phyloP scores from a whole-genome alignment of 1,140 invertebrate genomes.

The Doryteuthis pealeii region DNA sequence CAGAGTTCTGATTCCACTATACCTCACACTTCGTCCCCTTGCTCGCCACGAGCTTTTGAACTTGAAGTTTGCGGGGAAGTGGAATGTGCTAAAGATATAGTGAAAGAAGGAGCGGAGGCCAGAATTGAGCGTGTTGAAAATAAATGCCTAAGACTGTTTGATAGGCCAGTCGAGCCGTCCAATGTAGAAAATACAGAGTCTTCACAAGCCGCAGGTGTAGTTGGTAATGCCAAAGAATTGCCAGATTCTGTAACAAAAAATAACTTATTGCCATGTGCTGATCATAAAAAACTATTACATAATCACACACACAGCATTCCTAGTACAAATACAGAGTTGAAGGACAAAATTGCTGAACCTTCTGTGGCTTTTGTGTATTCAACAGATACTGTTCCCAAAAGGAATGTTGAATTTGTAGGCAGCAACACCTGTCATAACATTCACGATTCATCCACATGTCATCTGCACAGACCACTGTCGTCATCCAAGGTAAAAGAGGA shows the following conservation, averaged over 20 bases:
- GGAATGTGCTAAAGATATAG: conserved; percentile 40
- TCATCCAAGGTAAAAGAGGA: neutral
- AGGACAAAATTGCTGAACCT: conserved; percentile 7
- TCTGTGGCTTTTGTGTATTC: neutral
- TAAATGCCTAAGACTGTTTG: conserved; percentile 25
- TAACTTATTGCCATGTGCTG: neutral
- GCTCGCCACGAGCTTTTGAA: conserved; percentile 26
- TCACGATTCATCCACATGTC: neutral
- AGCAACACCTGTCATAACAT: conserved; percentile 2
- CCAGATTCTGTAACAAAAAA: neutral
- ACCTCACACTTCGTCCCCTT: conserved; percentile 20
- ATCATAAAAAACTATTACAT: conserved; percentile 8
- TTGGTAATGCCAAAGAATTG: neutral
- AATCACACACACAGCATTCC: conserved; percentile 3
- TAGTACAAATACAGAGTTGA: neutral
- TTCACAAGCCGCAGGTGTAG: neutral
- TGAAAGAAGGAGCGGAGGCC: conserved; percentile 32
- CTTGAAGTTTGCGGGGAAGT: conserved; percentile 43
- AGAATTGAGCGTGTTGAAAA: conserved; percentile 46
- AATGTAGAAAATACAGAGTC: conserved; percentile 8
- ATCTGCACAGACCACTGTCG: neutral
- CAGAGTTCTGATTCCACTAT: neutral
- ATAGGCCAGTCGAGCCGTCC: conserved; percentile 4
- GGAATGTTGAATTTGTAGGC: neutral
- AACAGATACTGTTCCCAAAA: neutral